Conservation (phyloP, 2,888 invertebrate species). For the Lasioglossum oenotherae region DNA sequence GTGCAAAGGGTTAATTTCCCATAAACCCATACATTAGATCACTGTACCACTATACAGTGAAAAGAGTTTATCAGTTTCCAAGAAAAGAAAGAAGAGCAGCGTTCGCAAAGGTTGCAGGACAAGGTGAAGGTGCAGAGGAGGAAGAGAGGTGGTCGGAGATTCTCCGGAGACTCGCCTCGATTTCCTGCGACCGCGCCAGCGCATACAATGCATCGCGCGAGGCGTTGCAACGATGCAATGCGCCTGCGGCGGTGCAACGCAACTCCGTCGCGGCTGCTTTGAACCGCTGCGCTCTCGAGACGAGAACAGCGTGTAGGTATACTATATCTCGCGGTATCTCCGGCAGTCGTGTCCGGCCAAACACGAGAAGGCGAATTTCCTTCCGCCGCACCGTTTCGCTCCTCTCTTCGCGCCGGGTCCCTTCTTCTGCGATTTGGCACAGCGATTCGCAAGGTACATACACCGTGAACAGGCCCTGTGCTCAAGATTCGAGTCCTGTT, state of each 20-base stretch:
- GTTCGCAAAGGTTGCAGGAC: slow-evolving; percentile 7
- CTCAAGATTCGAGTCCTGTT: neutral
- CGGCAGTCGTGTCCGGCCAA: slow-evolving; percentile 62
- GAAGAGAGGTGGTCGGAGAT: slow-evolving; percentile 14
- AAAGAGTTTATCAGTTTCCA: neutral
- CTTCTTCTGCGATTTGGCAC: neutral
- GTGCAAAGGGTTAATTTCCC: no score
- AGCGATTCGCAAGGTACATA: slow-evolving; percentile 1
- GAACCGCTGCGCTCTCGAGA: slow-evolving; percentile 29
- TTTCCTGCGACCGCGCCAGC: slow-evolving; percentile 33
- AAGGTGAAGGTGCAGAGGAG: neutral
- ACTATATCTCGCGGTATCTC: slow-evolving; percentile 62
- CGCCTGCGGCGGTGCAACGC: slow-evolving; percentile 57
- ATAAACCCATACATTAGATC: no score
- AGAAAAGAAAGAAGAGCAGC: neutral
- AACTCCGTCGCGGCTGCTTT: slow-evolving; percentile 55
- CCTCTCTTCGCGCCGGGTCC: neutral
- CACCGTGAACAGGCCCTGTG: neutral
- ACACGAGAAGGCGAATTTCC: slow-evolving; percentile 64
- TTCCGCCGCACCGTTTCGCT: slow-evolving; percentile 53
- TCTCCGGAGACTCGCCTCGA: slow-evolving; percentile 13
- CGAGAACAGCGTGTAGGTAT: slow-evolving; percentile 47
- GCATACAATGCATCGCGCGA: slow-evolving; percentile 55
- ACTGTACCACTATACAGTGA: no score
- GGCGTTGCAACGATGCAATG: slow-evolving; percentile 50